A percentile compares a stretch with the other conserved stretches of the same genome.
phyloP scores from a whole-genome alignment of 2,797 vertebrate species.

The Bovichtus diacanthus region DNA sequence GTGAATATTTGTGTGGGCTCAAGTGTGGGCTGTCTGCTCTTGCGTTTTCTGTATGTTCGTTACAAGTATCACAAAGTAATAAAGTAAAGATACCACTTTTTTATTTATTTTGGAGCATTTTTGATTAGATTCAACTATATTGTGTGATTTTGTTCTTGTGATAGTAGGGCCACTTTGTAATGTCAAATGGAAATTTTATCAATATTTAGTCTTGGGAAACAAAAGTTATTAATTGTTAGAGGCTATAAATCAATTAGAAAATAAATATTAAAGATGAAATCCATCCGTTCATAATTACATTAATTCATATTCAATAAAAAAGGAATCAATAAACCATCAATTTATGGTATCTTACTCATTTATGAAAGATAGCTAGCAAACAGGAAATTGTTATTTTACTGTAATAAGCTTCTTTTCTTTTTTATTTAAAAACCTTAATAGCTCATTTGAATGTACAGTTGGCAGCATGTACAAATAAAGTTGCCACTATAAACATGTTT shows the following conservation, averaged over 20 bases:
- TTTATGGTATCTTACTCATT: background rate
- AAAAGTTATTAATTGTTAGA: background rate
- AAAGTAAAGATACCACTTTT: background rate
- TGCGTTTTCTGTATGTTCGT: conserved; percentile 36
- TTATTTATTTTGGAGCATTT: background rate
- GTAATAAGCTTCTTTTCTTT: background rate
- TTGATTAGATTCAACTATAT: background rate
- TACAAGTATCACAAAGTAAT: conserved; percentile 36
- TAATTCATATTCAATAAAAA: conserved; percentile 4
- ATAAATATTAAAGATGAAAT: background rate
- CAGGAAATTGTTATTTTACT: background rate
- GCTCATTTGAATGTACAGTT: background rate
- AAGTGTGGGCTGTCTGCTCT: conserved; percentile 48
- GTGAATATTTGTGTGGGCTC: conserved; percentile 63
- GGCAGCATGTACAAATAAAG: background rate
- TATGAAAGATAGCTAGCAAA: background rate
- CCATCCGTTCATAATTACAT: background rate
- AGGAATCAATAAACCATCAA: background rate
- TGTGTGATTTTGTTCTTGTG: background rate
- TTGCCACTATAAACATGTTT: background rate
- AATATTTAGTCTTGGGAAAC: background rate
- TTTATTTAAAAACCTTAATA: background rate
- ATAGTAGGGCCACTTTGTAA: background rate
- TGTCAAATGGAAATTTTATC: background rate
- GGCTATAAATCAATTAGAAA: background rate